A percentile compares a stretch with the other conserved stretches of the same genome.
These are phyloP conservation scores for Choristoneura fumiferana DNA, from an alignment of 1,140 invertebrate species.

Conservation along the genomic window DNA sequence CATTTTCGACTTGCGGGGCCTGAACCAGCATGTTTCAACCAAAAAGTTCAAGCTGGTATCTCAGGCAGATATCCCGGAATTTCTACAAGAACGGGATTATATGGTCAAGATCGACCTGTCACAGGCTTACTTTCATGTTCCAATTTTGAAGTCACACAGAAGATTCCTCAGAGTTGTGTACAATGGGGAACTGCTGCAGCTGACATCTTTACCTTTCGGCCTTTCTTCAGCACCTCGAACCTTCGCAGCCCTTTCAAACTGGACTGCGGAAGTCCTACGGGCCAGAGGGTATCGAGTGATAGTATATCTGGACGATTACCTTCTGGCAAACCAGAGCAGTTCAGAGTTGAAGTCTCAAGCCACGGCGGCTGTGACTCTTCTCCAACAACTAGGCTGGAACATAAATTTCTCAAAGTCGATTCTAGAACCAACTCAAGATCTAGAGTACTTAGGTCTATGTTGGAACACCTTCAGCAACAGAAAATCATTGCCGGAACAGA, in stretches of 20 bases:
- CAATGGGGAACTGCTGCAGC: conserved; percentile 18
- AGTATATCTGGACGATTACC: conserved; percentile 11
- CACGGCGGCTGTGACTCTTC: conserved; percentile 7
- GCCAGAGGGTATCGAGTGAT: conserved; percentile 27
- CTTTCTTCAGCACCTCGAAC: conserved; percentile 22
- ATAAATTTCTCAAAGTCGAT: conserved; percentile 30
- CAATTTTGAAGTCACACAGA: conserved; percentile 20
- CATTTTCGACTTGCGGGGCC: conserved; percentile 34
- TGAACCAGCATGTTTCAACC: conserved; percentile 24
- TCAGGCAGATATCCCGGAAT: conserved; percentile 13
- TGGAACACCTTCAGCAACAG: conserved; percentile 30
- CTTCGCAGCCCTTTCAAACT: conserved; percentile 21
- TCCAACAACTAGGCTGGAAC: conserved; percentile 30
- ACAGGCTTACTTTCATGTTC: conserved; percentile 55
- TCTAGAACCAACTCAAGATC: conserved; percentile 26
- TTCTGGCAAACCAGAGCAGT: neutral
- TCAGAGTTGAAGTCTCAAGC: neutral
- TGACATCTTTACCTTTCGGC: conserved; percentile 32
- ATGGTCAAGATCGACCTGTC: conserved; percentile 32
- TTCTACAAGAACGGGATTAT: conserved; percentile 28
- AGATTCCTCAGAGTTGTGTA: conserved; percentile 22
- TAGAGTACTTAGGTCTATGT: conserved; percentile 34
- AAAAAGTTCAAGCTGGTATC: conserved; percentile 17
- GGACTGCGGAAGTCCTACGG: conserved; percentile 25
- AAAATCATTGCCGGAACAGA: conserved; percentile 11